Evolutionary conservation across 1,140 invertebrate species (phyloP).

Genomic region (Ylistrum balloti): DNA sequence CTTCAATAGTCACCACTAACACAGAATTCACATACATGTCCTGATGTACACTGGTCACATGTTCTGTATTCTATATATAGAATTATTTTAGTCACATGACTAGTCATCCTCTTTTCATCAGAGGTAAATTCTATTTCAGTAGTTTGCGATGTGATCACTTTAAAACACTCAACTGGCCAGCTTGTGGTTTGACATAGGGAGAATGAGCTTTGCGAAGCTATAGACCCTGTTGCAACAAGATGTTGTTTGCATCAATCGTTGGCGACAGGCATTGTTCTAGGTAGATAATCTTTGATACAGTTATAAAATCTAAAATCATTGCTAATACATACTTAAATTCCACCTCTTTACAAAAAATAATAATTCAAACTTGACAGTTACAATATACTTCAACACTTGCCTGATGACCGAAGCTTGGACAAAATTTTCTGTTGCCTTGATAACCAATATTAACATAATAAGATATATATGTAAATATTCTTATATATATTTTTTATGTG

Average conservation of each 20-base stretch:
- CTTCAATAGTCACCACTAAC: background rate
- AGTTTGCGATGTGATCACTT: background rate
- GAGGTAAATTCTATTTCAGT: background rate
- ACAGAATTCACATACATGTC: slow-evolving; percentile 17
- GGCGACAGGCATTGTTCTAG: background rate
- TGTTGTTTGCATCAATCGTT: background rate
- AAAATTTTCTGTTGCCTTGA: background rate
- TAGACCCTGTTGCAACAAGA: background rate
- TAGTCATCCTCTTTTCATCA: background rate
- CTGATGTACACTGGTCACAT: background rate
- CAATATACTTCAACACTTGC: background rate
- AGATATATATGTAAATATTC: background rate
- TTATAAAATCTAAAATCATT: background rate
- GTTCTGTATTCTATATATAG: background rate
- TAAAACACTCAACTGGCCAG: background rate
- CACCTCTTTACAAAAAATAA: background rate
- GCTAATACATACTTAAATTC: background rate
- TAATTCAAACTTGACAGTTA: background rate
- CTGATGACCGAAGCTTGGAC: background rate
- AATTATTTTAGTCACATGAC: background rate
- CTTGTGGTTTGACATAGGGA: background rate
- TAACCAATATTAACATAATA: slow-evolving; percentile 15
- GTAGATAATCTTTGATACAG: background rate
- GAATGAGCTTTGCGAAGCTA: background rate
- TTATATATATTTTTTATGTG: too few relatives aligned